Evolutionary conservation across 2,888 invertebrate genomes (phyloP).

Genomic region (Limnephilus rhombicus): DNA sequence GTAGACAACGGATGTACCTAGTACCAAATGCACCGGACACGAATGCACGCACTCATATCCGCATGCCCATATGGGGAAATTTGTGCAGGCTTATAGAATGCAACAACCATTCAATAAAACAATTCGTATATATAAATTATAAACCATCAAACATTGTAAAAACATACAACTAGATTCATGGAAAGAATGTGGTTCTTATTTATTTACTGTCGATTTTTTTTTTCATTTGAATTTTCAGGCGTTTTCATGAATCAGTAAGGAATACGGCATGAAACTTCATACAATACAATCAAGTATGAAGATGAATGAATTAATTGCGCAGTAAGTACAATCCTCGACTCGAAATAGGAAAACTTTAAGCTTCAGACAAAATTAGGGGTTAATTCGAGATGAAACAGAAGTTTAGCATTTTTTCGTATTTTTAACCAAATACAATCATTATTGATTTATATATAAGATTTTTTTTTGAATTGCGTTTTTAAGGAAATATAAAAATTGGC

Average conservation of each 20-base stretch:
- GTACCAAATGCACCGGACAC: background rate
- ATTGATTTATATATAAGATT: background rate
- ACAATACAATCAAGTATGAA: background rate
- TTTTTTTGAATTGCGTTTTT: background rate
- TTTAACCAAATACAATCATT: background rate
- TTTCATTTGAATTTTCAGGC: background rate
- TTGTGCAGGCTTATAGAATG: background rate
- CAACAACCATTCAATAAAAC: background rate
- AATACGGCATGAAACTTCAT: background rate
- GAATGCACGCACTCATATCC: background rate
- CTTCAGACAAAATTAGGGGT: background rate
- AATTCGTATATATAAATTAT: background rate
- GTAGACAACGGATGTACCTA: background rate
- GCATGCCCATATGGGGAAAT: background rate
- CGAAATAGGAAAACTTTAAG: background rate
- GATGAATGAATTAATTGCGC: background rate
- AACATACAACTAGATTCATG: background rate
- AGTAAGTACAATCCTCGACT: background rate
- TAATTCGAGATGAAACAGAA: background rate
- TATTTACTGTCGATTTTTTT: background rate
- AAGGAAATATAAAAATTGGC: background rate
- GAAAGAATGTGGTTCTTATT: background rate
- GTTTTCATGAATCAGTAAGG: background rate
- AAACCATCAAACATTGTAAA: background rate
- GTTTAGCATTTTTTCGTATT: background rate